Evolutionary conservation across 2,888 invertebrate genomes (phyloP).

Genomic region (Pilophorus perplexus): DNA sequence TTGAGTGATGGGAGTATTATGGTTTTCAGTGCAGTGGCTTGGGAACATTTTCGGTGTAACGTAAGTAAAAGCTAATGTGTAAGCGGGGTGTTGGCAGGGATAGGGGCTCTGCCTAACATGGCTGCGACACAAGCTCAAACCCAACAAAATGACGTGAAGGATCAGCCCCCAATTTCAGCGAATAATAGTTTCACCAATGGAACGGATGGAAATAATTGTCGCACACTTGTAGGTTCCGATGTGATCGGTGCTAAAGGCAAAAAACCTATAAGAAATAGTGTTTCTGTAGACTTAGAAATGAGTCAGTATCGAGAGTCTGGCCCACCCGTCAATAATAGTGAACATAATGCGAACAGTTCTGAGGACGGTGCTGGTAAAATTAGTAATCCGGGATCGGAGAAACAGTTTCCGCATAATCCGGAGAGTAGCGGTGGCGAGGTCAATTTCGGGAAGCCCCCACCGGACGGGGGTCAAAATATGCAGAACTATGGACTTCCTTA

Average conservation of each 20-base stretch:
- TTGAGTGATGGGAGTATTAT: conserved; percentile 50
- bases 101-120: conserved; percentile 64
- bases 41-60: conserved; percentile 51
- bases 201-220: conserved; percentile 67
- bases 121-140: conserved; percentile 62
- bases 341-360: conserved; percentile 50
- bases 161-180: conserved; percentile 55
- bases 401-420: conserved; percentile 49
- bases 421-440: conserved; percentile 48
- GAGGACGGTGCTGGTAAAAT: conserved; percentile 49
- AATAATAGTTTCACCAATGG: conserved; percentile 69
- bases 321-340: conserved; percentile 53
- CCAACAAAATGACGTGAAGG: conserved; percentile 66
- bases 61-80: conserved; percentile 53
- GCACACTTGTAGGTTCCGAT: conserved; percentile 55
- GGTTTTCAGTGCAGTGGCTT: conserved; percentile 50
- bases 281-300: conserved; percentile 47
- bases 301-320: conserved; percentile 56
- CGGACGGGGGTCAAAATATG: conserved; percentile 48
- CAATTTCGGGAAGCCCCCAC: conserved; percentile 49
- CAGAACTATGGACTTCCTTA: conserved; percentile 50
- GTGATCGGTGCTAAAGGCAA: conserved; percentile 47
- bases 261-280: conserved; percentile 41
- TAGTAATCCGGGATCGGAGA: conserved; percentile 47
- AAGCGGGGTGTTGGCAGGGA: conserved; percentile 64